Percentiles rank a stretch among this genome's conserved stretches.
These are phyloP conservation scores for Peromyscus attwateri DNA, from an alignment of 2,797 vertebrate genomes.

Conservation along the genomic window DNA sequence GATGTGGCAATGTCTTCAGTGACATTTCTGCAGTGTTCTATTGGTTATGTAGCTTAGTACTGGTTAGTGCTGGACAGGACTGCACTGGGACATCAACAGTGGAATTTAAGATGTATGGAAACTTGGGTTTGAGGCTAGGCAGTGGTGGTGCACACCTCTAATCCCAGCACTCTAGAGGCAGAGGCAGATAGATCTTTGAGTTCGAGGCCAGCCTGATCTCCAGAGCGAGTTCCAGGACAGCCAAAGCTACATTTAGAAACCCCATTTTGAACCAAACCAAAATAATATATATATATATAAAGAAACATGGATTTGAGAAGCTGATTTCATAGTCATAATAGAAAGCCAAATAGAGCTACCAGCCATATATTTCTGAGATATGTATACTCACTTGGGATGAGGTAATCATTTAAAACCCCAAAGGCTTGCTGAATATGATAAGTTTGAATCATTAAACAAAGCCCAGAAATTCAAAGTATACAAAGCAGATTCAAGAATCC, in stretches of 20 bases:
- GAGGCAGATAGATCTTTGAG: neutral
- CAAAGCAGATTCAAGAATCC: slow-evolving; percentile 52
- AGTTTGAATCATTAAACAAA: slow-evolving; percentile 56
- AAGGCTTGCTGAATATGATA: slow-evolving; percentile 44
- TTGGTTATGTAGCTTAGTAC: neutral
- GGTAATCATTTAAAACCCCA: slow-evolving; percentile 6
- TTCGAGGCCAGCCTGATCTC: neutral
- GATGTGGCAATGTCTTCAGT: neutral
- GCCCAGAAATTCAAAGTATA: slow-evolving; percentile 41
- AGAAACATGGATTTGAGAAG: neutral
- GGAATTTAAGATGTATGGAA: neutral
- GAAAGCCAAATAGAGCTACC: neutral
- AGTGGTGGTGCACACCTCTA: neutral
- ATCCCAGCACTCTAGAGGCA: neutral
- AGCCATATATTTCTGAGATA: slow-evolving; percentile 6
- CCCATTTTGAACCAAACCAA: neutral
- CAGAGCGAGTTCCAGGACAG: neutral
- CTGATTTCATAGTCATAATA: slow-evolving; percentile 9
- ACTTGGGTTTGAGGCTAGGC: neutral
- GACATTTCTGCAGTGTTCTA: slow-evolving; percentile 43
- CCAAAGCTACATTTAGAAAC: neutral
- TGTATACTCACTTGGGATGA: slow-evolving; percentile 18
- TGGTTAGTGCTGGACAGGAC: neutral
- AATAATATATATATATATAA: neutral
- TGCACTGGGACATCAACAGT: neutral